phyloP scores from a whole-genome alignment of 2,113 vertebrate genomes.

The Albula glossodonta region DNA sequence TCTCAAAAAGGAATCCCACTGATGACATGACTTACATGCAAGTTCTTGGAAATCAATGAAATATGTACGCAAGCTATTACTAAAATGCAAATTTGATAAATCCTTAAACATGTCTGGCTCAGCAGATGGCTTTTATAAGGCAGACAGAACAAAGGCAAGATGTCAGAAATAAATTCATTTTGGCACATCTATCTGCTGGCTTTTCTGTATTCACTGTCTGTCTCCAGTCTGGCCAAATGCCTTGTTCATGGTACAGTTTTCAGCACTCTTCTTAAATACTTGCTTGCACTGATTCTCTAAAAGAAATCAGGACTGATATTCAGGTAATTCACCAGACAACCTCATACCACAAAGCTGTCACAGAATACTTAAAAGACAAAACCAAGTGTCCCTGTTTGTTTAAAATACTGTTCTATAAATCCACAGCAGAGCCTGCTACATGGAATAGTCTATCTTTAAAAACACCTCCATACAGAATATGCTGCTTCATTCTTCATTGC shows the following conservation, averaged over 20 bases:
- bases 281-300: background rate
- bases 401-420: background rate
- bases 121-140: conserved; percentile 7
- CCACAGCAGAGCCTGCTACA: too few relatives aligned
- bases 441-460: background rate
- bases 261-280: background rate
- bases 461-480: background rate
- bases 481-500: background rate
- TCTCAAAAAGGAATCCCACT: conserved; percentile 6
- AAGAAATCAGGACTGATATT: background rate
- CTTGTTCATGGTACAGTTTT: background rate
- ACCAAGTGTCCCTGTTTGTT: background rate
- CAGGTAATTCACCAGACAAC: background rate
- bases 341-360: background rate
- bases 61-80: background rate
- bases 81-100: conserved; percentile 25
- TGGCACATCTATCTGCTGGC: background rate
- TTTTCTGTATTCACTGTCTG: background rate
- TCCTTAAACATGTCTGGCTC: background rate
- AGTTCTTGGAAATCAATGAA: conserved; percentile 19
- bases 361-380: background rate
- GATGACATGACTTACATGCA: background rate
- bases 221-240: background rate
- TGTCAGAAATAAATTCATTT: background rate
- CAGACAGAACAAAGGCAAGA: background rate